Evolutionary conservation across 2,797 vertebrate species (phyloP).

Genomic region (Dryobates pubescens): DNA sequence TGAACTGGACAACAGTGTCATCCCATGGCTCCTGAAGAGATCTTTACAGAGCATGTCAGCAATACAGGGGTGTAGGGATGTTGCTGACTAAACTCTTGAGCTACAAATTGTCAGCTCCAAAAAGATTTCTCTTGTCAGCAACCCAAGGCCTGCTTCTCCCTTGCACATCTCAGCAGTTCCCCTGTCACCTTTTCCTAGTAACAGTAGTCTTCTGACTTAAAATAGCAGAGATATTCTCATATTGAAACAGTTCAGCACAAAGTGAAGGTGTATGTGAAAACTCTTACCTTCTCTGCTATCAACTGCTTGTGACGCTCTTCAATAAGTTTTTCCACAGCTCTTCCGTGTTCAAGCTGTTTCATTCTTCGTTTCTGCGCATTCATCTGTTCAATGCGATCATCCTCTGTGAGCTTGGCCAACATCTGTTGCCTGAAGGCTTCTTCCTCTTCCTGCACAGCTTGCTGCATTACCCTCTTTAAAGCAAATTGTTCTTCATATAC

Average conservation of each 20-base stretch:
- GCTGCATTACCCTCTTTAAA: slow-evolving; percentile 80
- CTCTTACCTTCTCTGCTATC: slow-evolving; percentile 84
- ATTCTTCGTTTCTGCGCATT: slow-evolving; percentile 88
- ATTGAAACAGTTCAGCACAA: background rate
- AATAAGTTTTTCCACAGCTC: slow-evolving; percentile 86
- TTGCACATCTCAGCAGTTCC: background rate
- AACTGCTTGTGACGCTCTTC: slow-evolving; percentile 82
- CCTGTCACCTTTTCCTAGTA: background rate
- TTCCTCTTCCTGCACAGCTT: slow-evolving; percentile 87
- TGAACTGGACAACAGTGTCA: background rate
- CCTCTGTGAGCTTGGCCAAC: slow-evolving; percentile 90
- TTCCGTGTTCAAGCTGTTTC: slow-evolving; percentile 91
- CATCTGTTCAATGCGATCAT: slow-evolving; percentile 91
- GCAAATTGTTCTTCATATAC: slow-evolving; percentile 85
- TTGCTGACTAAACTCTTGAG: background rate
- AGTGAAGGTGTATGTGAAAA: background rate
- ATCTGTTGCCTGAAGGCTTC: slow-evolving; percentile 81
- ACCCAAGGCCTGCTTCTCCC: background rate
- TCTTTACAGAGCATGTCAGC: background rate
- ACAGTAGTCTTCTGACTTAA: background rate
- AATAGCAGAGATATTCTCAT: background rate
- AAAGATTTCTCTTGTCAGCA: background rate
- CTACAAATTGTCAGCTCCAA: background rate
- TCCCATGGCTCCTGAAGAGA: background rate
- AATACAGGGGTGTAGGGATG: too few relatives aligned